Evolutionary conservation across 1,140 invertebrate genomes (phyloP), one percentile per base, ranked within the genome.

Genomic region (Arctopsyche grandis): DNA sequence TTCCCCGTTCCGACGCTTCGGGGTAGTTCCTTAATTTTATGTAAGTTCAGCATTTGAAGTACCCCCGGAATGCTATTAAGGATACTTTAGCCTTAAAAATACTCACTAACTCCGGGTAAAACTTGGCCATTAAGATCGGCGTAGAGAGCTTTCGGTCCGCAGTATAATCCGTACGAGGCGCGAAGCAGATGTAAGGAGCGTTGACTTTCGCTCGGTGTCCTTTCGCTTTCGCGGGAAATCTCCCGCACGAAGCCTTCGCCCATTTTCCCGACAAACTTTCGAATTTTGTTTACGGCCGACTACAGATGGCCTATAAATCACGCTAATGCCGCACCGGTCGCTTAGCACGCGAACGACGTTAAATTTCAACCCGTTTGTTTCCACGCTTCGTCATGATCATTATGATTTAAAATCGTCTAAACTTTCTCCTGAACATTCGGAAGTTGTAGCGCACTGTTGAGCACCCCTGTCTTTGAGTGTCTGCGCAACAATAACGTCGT

Each of bases 81-180:
- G 48, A 63, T 22, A 29, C 52, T 21, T 22, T 26, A 29, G 52
- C 48, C 76, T 81, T 78, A 78, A 81, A 81, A 81, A 81, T 81
- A 56, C 63, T 77, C 70, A 22, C 60, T 77, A 78, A 80, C 75
- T 78, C 58, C 22, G 19, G 12, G 22, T 73, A 38, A 69, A 81
- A 81, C 80, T 81, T 81, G 43, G 38, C 80, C 76, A 81, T 81
- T 81, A 81, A 48, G 24, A 44, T n/a, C 4, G 69, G 71, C 71
- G 14, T 29, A 21, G 60, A 14, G 14, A 16, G 10, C 16, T 52
- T 52, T 70, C 26, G 69, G 9, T 9, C 7, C 9, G 22, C 63
- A 26, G 69, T 19, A n/a, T 69, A 70, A 70, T 70, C 69, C 29
- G 21, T 9, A 19, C n/a, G 3, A 66, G 63, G n/a, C 5, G 38